Evolutionary conservation across 2,888 invertebrate genomes (phyloP), one percentile per base, ranked within the genome.

Genomic region (Spilosoma lubricipeda): DNA sequence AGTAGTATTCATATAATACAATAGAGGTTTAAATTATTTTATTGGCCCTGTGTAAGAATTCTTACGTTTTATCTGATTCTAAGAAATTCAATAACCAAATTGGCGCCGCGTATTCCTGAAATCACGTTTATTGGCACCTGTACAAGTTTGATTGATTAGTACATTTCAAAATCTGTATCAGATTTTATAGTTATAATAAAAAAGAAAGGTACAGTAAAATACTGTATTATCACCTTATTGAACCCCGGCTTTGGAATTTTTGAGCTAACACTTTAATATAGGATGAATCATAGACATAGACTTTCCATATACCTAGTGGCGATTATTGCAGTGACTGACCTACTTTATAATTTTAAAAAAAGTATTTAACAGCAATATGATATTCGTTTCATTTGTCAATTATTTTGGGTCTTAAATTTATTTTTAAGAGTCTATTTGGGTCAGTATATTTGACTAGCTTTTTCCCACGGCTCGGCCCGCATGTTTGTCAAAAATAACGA

Each of bases 61-160:
- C n/a, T 23, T 52, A 30, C 52, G 36, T 52, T 30, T 30, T 42
- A 3, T 52, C 18, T 52, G 30, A 18, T n/a, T 18, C 13, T 9
- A 68, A 33, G 15, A 67, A 67, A 67, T 66, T 23, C 13, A 66
- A 66, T 66, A n/a, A 67, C 13, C 39, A 42, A 39, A 67, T 67
- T 67, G 42, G 67, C 36, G 36, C 67, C n/a, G 39, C 20, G 42
- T 48, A 48, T 45, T 67, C 67, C 48, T 48, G 30, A 45, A 67
- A 67, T 48, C 3, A 67, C 13, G 36, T 18, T 42, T 67, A 67
- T 67, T 67, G 67, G 67, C 67, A 67, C 42, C 45, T n/a, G 48
- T 67, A 67, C 67, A 67, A 67, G 30, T 67, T 67, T 27, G 27
- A 45, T 45, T 48, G 45, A n/a, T 64, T 64, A 33, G 30, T 64